Conservation (phyloP, 2,888 invertebrate genomes). For the Caenorhabditis wallacei region DNA sequence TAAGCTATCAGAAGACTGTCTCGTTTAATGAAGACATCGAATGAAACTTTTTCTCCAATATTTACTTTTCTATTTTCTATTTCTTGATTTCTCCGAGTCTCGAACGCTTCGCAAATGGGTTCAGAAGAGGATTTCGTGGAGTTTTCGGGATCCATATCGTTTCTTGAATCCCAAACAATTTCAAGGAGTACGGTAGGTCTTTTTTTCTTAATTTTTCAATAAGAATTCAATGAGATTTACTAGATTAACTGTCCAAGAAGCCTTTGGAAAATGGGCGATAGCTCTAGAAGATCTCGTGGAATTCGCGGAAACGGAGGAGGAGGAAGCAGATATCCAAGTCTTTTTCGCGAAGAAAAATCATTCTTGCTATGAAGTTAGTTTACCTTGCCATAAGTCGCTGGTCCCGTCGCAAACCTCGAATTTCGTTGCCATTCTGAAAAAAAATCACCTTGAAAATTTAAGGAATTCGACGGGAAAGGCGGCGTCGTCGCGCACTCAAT, state of each 20-base stretch:
- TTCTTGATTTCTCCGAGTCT: constrained; percentile 9
- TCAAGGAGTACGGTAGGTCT: constrained; percentile 18
- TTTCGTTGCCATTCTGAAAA: not conserved
- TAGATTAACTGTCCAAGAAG: constrained; percentile 45
- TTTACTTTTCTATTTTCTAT: not conserved
- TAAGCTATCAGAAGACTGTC: constrained; percentile 6
- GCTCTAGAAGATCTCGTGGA: constrained; percentile 55
- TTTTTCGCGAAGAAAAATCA: constrained; percentile 58
- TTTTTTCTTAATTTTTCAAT: not conserved
- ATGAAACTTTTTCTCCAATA: not conserved
- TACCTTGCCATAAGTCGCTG: constrained; percentile 1
- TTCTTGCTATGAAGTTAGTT: constrained; percentile 59
- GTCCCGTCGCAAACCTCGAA: not conserved
- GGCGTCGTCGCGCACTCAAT: constrained; percentile 80
- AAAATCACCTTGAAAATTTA: not conserved
- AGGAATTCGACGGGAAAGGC: constrained; percentile 73
- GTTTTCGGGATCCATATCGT: constrained; percentile 65
- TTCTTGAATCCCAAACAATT: constrained; percentile 41
- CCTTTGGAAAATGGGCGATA: constrained; percentile 62
- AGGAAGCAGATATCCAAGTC: constrained; percentile 38
- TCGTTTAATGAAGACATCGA: constrained; percentile 3
- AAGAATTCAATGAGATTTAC: not conserved
- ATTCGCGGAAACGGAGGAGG: constrained; percentile 42
- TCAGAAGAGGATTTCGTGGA: constrained; percentile 65
- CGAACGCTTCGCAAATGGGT: constrained; percentile 49